Conservation (phyloP, 2,113 vertebrate genomes). For the Oncorhynchus masou region DNA sequence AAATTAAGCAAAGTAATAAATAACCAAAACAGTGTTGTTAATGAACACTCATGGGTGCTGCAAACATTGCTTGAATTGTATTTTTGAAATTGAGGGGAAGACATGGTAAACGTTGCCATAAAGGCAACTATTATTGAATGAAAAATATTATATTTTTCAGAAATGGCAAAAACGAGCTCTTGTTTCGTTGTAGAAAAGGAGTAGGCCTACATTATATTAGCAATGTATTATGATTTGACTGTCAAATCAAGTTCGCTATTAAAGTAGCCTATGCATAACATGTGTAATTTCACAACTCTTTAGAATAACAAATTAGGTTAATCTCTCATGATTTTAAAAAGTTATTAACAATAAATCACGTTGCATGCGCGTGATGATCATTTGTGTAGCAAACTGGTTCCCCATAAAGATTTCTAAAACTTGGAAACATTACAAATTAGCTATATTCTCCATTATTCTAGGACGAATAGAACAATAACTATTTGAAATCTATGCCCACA, state of each 20-base stretch:
- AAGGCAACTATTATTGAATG: neutral
- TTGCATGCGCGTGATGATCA: too few relatives aligned
- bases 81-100: too few relatives aligned
- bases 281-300: neutral
- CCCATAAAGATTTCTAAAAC: too few relatives aligned
- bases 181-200: neutral
- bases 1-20: constrained; percentile 69
- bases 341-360: too few relatives aligned
- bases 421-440: too few relatives aligned
- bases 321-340: too few relatives aligned
- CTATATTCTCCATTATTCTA: neutral
- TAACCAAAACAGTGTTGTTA: constrained; percentile 58
- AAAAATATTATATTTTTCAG: neutral
- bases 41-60: constrained; percentile 8
- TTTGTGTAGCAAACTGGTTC: too few relatives aligned
- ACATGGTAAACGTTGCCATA: neutral
- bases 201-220: neutral
- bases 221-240: neutral
- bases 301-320: neutral
- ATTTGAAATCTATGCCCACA: neutral
- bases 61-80: neutral
- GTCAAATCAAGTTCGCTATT: neutral
- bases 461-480: neutral
- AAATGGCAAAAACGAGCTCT: neutral
- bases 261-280: too few relatives aligned